Conservation (phyloP, 2,797 vertebrate species). For the Hippopotamyrus pictus region DNA sequence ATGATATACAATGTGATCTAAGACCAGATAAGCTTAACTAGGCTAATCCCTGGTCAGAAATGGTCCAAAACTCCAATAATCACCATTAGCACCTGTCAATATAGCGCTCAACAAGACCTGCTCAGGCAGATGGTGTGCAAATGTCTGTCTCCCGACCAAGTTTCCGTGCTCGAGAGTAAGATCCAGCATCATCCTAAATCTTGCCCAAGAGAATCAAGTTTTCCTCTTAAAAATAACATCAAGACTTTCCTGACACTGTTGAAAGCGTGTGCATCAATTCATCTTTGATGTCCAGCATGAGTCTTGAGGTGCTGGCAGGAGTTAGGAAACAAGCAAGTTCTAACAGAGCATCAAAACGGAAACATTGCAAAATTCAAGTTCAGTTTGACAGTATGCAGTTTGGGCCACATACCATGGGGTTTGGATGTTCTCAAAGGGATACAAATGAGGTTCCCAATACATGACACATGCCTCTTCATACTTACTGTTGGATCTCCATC, state of each 20-base stretch:
- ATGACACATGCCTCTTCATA: background rate
- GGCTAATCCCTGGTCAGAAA: constrained; percentile 59
- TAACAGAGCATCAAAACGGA: background rate
- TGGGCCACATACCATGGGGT: background rate
- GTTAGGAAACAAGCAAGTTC: background rate
- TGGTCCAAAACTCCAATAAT: constrained; percentile 33
- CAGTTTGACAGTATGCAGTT: background rate
- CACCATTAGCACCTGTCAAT: constrained; percentile 54
- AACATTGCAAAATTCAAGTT: background rate
- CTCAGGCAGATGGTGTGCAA: background rate
- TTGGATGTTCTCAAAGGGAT: background rate
- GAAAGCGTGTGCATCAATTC: background rate
- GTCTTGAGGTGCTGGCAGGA: background rate
- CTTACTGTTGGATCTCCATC: background rate
- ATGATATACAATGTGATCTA: constrained; percentile 40
- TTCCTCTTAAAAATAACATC: background rate
- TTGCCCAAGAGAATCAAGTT: background rate
- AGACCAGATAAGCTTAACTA: constrained; percentile 43
- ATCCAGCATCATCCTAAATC: background rate
- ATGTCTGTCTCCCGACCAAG: background rate
- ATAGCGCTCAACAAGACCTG: background rate
- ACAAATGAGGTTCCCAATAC: constrained; percentile 7
- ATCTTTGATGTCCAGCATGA: background rate
- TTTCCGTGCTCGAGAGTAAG: background rate
- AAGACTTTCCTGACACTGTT: background rate